Evolutionary conservation across 2,888 invertebrate species (phyloP), one percentile per base, ranked within the genome.

Genomic region (Physocephala rufipes): DNA sequence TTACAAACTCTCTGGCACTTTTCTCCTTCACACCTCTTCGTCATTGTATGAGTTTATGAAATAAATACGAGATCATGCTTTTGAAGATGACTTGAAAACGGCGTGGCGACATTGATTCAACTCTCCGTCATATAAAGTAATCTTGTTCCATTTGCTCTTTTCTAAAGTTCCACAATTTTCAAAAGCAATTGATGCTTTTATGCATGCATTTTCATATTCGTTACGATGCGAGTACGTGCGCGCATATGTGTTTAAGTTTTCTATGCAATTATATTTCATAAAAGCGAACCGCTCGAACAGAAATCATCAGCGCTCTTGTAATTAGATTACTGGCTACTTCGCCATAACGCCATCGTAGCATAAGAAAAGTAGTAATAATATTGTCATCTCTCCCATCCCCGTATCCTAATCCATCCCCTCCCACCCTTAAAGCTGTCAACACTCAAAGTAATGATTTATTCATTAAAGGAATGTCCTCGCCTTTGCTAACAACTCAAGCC

Each of bases 261-360:
- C 15, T 24, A 21, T n/a, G 30, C 43, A n/a, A 15, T 26, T 30
- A 19, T 43, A 26, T 66, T 36, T 58, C 26, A 45, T 1, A n/a
- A 59, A 24, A n/a, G 15, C n/a, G 49, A 13, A 55, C 58, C 55
- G 55, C 55, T 58, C 28, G 49, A 61, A 61, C 55, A 63, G 36
- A 71, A 68, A 49, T 72, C 51, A 72, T 66, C 69, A 69, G 66
- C 70, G 62, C 69, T 69, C 65, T 66, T 72, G 72, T 72, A 72
- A 72, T 72, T 72, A 72, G 70, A 72, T 72, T 72, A 62, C 30
- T 49, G 19, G 49, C 53, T 61, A 19, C 30, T 24, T 53, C 51
- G 65, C 65, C 15, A 19, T 26, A n/a, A 55, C 51, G 59, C n/a
- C 26, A 24, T 16, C 58, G 16, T 43, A 5, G 24, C 2, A n/a